Conservation (phyloP, 2,113 vertebrate genomes). For the Lagenorhynchus albirostris region DNA sequence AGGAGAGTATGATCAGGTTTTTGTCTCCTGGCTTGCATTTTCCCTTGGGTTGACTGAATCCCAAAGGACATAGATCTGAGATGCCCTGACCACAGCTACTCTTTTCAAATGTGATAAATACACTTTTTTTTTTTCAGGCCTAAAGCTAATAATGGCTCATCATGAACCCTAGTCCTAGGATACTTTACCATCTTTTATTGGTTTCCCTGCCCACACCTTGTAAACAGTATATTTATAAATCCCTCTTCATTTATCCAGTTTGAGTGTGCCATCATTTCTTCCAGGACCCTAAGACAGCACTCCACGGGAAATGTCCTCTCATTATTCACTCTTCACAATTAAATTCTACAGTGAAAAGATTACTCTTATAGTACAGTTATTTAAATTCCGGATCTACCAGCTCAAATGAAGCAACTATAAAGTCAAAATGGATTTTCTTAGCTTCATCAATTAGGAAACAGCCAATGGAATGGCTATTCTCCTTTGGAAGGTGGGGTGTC, state of each 20-base stretch:
- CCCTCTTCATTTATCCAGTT: neutral
- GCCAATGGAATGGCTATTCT: neutral
- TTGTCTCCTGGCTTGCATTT: neutral
- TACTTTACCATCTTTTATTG: neutral
- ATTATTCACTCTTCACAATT: neutral
- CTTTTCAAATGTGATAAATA: neutral
- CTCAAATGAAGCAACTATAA: neutral
- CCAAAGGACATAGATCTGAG: neutral
- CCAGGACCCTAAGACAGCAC: neutral
- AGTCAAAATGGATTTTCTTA: neutral
- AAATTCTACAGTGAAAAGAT: neutral
- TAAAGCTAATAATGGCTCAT: neutral
- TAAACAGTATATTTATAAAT: neutral
- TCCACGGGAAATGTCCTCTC: neutral
- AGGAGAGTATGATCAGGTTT: neutral
- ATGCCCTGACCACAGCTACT: neutral
- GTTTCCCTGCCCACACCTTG: neutral
- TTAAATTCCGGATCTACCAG: neutral
- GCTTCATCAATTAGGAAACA: neutral
- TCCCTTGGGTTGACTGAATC: neutral
- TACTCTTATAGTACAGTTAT: neutral
- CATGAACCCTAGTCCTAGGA: neutral
- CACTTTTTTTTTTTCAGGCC: neutral
- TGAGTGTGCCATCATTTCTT: neutral
- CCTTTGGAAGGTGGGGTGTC: neutral